Conservation (phyloP, 2,113 vertebrate genomes). For the Paracanthobrama guichenoti region DNA sequence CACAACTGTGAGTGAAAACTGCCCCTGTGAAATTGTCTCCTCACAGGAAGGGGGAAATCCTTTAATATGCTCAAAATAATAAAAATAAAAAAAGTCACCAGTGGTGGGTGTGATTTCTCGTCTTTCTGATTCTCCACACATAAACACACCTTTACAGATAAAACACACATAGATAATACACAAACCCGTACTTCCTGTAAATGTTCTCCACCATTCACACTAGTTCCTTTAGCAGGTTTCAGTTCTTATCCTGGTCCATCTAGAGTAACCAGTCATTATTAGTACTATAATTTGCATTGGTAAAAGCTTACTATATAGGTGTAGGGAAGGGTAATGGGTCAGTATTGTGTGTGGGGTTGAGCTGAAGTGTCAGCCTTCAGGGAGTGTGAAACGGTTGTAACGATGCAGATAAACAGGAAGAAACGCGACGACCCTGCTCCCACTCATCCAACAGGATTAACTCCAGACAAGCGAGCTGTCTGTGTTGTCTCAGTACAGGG, state of each 20-base stretch:
- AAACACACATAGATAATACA: background rate
- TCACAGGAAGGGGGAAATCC: background rate
- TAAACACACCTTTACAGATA: background rate
- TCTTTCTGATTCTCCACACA: background rate
- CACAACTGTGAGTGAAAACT: background rate
- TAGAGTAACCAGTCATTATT: background rate
- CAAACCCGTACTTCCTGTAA: background rate
- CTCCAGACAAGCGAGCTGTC: slow-evolving; percentile 13
- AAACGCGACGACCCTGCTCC: background rate
- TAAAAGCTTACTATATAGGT: background rate
- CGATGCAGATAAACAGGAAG: slow-evolving; percentile 40
- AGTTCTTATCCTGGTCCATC: background rate
- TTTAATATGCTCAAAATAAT: background rate
- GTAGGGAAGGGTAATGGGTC: background rate
- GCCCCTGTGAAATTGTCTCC: background rate
- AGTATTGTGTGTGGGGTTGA: background rate
- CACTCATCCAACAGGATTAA: slow-evolving; percentile 41
- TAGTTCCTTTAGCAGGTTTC: background rate
- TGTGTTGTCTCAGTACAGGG: background rate
- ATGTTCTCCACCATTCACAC: background rate
- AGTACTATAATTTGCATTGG: background rate
- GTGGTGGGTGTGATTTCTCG: background rate
- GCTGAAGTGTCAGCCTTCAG: background rate
- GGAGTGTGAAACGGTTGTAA: slow-evolving; percentile 32
- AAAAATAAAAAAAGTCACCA: background rate